Conservation (phyloP, 2,888 invertebrate species). For the Anorthoa munda region DNA sequence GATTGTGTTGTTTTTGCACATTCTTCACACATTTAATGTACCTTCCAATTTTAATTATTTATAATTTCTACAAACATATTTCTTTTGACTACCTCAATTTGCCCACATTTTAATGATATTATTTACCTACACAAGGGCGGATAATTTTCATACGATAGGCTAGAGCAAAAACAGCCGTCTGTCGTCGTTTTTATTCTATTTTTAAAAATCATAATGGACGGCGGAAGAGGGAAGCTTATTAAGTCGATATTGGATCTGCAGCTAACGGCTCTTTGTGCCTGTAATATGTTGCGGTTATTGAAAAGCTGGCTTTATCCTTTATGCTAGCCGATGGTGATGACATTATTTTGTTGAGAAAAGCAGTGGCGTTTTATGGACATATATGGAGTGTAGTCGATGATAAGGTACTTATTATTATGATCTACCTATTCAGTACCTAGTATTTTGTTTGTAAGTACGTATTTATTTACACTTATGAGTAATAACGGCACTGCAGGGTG, state of each 20-base stretch:
- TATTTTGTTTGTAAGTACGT: too few relatives aligned
- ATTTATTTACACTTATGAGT: too few relatives aligned
- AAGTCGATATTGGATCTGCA: conserved; percentile 61
- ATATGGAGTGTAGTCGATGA: too few relatives aligned
- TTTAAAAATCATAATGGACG: conserved; percentile 36
- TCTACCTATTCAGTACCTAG: too few relatives aligned
- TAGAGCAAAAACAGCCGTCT: not conserved
- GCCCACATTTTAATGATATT: not conserved
- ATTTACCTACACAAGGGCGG: not conserved
- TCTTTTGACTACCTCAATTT: too few relatives aligned
- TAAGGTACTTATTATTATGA: too few relatives aligned
- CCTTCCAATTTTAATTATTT: too few relatives aligned
- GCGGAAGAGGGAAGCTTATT: conserved; percentile 47
- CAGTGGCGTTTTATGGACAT: not conserved
- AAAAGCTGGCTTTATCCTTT: conserved; percentile 33
- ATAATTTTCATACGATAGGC: not conserved
- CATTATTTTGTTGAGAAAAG: conserved; percentile 12
- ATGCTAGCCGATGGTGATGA: conserved; percentile 7
- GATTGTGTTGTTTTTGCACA: too few relatives aligned
- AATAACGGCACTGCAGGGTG: too few relatives aligned
- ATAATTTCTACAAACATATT: not conserved
- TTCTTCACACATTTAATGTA: too few relatives aligned
- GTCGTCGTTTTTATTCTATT: conserved; percentile 9
- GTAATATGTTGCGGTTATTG: conserved; percentile 46
- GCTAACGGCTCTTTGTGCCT: conserved; percentile 51